A percentile compares a stretch with the other conserved stretches of the same genome.
phyloP scores from a whole-genome alignment of 2,113 vertebrate species.

The Labrus mixtus region DNA sequence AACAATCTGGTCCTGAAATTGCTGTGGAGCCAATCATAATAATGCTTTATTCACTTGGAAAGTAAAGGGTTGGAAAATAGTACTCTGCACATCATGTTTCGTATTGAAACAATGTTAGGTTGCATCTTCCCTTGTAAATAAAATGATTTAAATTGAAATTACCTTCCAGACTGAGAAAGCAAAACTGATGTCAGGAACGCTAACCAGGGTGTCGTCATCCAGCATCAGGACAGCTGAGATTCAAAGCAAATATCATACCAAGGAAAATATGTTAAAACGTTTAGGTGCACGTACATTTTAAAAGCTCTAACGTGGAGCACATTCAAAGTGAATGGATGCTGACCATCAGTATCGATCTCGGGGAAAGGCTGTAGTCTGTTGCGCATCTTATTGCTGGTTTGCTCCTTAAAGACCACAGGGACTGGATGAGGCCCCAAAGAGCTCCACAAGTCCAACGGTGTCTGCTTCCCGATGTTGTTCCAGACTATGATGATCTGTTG shows the following conservation, averaged over 20 bases:
- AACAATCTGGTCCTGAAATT: slow-evolving; percentile 95
- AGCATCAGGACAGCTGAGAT: slow-evolving; percentile 91
- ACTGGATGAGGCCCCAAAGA: slow-evolving; percentile 92
- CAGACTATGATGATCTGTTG: slow-evolving; percentile 91
- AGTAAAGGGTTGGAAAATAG: no score
- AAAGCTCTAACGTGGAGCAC: neutral
- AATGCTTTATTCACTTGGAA: no score
- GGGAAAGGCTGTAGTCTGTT: slow-evolving; percentile 92
- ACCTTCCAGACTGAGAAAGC: slow-evolving; percentile 98
- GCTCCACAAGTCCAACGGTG: slow-evolving; percentile 89
- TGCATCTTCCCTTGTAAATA: no score
- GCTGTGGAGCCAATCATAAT: slow-evolving; percentile 78
- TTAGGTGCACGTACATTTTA: neutral
- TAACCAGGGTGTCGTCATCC: slow-evolving; percentile 93
- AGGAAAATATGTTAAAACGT: neutral
- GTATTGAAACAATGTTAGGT: no score
- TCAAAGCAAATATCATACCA: slow-evolving; percentile 8
- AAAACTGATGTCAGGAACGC: slow-evolving; percentile 92
- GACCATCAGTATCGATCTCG: slow-evolving; percentile 91
- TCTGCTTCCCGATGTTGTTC: slow-evolving; percentile 92
- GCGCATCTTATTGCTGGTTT: slow-evolving; percentile 90
- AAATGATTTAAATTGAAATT: slow-evolving; percentile 52
- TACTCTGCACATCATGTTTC: no score
- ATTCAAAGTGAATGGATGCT: slow-evolving; percentile 6
- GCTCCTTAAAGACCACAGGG: slow-evolving; percentile 91